Percentiles rank a stretch among this genome's conserved stretches.
phyloP scores from a whole-genome alignment of 2,888 invertebrate species.

The Agrenia bidenticulata region DNA sequence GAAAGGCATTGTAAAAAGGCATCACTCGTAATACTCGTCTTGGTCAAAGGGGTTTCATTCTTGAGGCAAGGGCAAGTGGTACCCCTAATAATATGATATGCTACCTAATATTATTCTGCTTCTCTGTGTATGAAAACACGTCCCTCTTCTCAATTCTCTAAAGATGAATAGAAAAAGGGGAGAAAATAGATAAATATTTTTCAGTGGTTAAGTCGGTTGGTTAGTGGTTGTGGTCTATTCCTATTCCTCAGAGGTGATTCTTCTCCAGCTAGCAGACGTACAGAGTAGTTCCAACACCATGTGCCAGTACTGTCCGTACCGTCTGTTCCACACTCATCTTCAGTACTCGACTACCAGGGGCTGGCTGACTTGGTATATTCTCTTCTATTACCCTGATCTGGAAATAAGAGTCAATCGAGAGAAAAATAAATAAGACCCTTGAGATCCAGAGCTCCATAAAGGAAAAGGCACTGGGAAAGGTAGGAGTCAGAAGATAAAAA shows the following conservation, averaged over 20 bases:
- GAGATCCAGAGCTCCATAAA: background rate
- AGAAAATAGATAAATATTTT: constrained; percentile 7
- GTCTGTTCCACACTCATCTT: too few relatives aligned
- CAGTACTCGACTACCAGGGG: background rate
- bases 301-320: too few relatives aligned
- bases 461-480: constrained; percentile 5
- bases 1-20: background rate
- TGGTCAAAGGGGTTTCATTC: constrained; percentile 8
- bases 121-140: background rate
- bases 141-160: background rate
- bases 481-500: background rate
- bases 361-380: background rate
- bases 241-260: too few relatives aligned
- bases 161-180: constrained; percentile 8
- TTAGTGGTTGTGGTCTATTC: too few relatives aligned
- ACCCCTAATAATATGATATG: background rate
- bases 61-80: background rate
- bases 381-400: constrained; percentile 8
- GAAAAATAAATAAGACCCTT: constrained; percentile 14
- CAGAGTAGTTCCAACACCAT: too few relatives aligned
- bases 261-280: too few relatives aligned
- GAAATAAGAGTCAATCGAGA: constrained; percentile 1
- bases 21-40: background rate
- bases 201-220: background rate
- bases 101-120: constrained; percentile 6